phyloP scores from a whole-genome alignment of 1,140 invertebrate genomes.

The Drosophila truncata region DNA sequence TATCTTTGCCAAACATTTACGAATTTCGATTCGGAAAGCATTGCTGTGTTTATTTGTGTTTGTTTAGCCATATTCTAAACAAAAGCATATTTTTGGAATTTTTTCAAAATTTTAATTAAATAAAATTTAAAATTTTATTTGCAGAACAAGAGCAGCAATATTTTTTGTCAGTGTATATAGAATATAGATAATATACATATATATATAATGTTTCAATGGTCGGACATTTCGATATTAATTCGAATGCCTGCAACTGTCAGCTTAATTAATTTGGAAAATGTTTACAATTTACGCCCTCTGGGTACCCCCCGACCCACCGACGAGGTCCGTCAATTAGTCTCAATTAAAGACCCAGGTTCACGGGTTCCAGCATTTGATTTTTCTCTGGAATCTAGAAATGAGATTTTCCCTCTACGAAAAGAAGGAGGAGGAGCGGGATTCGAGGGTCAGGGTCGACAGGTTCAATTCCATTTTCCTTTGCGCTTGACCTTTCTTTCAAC shows the following conservation, averaged over 20 bases:
- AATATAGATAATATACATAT: not conserved
- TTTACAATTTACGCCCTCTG: slow-evolving; percentile 38
- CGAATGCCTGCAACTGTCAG: slow-evolving; percentile 38
- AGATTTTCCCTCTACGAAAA: slow-evolving; percentile 1
- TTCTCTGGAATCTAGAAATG: not conserved
- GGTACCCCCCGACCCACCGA: not conserved
- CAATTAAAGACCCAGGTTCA: slow-evolving; percentile 30
- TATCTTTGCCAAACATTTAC: too few species aligned
- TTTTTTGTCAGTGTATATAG: not conserved
- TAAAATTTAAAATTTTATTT: too few species aligned
- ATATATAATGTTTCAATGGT: not conserved
- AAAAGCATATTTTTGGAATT: too few species aligned
- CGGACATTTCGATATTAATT: slow-evolving; percentile 33
- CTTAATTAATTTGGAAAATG: slow-evolving; percentile 55
- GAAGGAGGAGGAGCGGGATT: too few species aligned
- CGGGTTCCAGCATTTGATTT: slow-evolving; percentile 25
- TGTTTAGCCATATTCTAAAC: too few species aligned
- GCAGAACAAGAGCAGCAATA: too few species aligned
- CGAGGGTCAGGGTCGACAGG: not conserved
- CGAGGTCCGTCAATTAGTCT: slow-evolving; percentile 33
- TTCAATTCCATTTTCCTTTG: slow-evolving; percentile 13
- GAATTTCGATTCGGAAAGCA: too few species aligned
- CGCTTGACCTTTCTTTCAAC: slow-evolving; percentile 31
- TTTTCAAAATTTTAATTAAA: too few species aligned
- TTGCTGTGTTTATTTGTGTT: too few species aligned